phyloP scores from a whole-genome alignment of 37 sponge, comb jelly and placozoan genomes.

The Petrosia ficiformis region DNA sequence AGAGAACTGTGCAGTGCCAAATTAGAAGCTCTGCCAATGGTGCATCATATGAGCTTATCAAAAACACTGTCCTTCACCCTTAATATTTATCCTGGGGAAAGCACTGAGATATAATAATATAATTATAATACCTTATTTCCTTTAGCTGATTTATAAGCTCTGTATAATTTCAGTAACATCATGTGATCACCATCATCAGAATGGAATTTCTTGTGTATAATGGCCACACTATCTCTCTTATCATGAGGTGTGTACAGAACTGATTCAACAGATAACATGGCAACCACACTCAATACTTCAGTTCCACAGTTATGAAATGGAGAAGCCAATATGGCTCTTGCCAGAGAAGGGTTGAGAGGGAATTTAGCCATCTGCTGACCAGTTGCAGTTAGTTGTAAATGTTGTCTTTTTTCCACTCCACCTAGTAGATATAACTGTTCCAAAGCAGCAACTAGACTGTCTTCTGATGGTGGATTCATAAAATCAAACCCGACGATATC shows the following conservation, averaged over 20 bases:
- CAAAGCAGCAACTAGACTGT: slow-evolving; percentile 69
- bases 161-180: slow-evolving; percentile 71
- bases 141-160: slow-evolving; percentile 63
- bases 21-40: too few species aligned
- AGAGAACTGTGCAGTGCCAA: too few species aligned
- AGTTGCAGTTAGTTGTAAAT: slow-evolving; percentile 65
- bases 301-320: slow-evolving; percentile 50
- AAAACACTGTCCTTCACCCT: too few species aligned
- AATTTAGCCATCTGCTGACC: slow-evolving; percentile 77
- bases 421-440: slow-evolving; percentile 73
- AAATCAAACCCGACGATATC: slow-evolving; percentile 89
- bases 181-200: slow-evolving; percentile 87
- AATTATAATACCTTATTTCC: slow-evolving; percentile 68
- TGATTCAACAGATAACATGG: slow-evolving; percentile 90
- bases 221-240: slow-evolving; percentile 57
- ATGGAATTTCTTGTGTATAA: slow-evolving; percentile 59
- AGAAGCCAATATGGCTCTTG: slow-evolving; percentile 57
- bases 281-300: slow-evolving; percentile 75
- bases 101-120: too few species aligned
- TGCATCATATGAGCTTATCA: too few species aligned
- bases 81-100: too few species aligned
- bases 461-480: slow-evolving; percentile 81
- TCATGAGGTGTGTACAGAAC: slow-evolving; percentile 79
- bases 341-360: slow-evolving; percentile 81
- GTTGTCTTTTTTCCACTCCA: slow-evolving; percentile 54